These are phyloP conservation scores for Neodiprion pinetum DNA, from an alignment of 1,140 invertebrate genomes.

Conservation along the genomic window DNA sequence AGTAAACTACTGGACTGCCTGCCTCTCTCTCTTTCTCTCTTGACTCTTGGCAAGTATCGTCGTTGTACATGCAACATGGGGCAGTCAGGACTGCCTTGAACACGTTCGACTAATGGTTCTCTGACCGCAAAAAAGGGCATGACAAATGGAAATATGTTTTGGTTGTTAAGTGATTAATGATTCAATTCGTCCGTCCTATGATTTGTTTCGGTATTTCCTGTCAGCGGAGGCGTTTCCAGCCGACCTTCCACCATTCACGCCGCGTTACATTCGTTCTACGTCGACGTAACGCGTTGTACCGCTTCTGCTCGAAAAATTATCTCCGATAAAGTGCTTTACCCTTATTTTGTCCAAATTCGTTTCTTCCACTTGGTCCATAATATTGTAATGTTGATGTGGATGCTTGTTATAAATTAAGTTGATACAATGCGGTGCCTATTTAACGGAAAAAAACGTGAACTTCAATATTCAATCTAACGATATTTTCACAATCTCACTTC, in stretches of 20 bases:
- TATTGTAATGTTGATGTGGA: no score
- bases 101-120: background rate
- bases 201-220: slow-evolving; percentile 24
- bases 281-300: no score
- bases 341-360: no score
- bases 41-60: background rate
- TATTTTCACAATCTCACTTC: no score
- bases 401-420: no score
- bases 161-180: slow-evolving; percentile 32
- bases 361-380: no score
- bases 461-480: no score
- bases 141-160: slow-evolving; percentile 32
- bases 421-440: no score
- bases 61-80: no score
- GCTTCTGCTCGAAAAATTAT: no score
- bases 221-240: background rate
- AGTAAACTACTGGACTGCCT: background rate
- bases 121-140: slow-evolving; percentile 1
- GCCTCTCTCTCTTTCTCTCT: background rate
- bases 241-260: slow-evolving; percentile 21
- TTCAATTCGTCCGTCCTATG: slow-evolving; percentile 23
- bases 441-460: no score
- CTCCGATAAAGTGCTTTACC: no score
- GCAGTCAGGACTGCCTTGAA: background rate
- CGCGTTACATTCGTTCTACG: background rate